Conservation (phyloP, 2,888 invertebrate species). For the Dolichopus griseipennis region DNA sequence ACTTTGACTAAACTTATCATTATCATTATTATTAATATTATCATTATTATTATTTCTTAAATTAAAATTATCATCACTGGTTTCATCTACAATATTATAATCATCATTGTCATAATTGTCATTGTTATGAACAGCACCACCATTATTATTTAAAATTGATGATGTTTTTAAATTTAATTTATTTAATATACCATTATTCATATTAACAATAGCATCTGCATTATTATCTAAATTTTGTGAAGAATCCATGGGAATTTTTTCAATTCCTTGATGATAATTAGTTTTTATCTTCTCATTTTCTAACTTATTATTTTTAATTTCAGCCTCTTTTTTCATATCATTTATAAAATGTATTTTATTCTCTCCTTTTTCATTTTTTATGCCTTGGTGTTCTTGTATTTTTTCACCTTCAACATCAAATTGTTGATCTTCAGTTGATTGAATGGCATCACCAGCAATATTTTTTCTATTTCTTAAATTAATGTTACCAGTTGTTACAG, state of each 20-base stretch:
- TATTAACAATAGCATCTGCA: not conserved
- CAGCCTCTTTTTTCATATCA: not conserved
- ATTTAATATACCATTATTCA: not conserved
- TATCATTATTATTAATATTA: not conserved
- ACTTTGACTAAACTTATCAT: not conserved
- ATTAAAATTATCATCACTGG: slow-evolving; percentile 11
- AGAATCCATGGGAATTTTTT: no score
- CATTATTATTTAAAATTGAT: no score
- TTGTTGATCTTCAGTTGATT: not conserved
- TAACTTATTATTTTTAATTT: not conserved
- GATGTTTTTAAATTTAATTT: not conserved
- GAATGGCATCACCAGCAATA: not conserved
- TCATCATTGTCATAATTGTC: no score
- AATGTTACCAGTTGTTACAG: no score
- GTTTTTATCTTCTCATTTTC: no score
- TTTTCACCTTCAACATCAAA: slow-evolving; percentile 11
- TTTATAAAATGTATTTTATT: not conserved
- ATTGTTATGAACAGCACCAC: no score
- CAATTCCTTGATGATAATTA: no score
- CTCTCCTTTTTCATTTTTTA: not conserved
- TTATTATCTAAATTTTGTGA: not conserved
- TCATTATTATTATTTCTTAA: not conserved
- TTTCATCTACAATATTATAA: not conserved
- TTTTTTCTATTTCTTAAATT: no score
- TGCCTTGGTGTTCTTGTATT: not conserved